Evolutionary conservation across 1,140 invertebrate species (phyloP).

Genomic region (Ephestia elutella): DNA sequence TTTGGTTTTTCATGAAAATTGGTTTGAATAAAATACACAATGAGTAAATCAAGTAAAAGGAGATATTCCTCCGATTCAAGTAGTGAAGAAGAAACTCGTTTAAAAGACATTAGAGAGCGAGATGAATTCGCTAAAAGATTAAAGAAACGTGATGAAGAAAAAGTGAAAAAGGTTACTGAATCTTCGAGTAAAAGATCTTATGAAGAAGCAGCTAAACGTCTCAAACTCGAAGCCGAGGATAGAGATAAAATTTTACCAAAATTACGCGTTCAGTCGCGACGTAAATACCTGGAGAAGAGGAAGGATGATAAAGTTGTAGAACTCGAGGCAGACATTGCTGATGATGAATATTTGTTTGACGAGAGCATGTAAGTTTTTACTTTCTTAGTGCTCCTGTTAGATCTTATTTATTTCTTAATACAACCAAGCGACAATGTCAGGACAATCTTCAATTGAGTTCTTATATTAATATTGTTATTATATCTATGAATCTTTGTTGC

Average conservation of each 20-base stretch:
- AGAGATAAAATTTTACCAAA: slow-evolving; percentile 90
- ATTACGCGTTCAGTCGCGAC: slow-evolving; percentile 90
- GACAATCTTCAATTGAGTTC: slow-evolving; percentile 8
- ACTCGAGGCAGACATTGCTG: slow-evolving; percentile 94
- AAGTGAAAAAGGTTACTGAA: slow-evolving; percentile 87
- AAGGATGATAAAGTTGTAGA: slow-evolving; percentile 98
- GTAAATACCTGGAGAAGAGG: slow-evolving; percentile 95
- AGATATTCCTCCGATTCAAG: slow-evolving; percentile 75
- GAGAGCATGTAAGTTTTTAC: slow-evolving; percentile 82
- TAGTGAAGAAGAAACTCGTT: slow-evolving; percentile 80
- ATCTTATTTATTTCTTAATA: not conserved
- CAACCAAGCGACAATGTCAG: no score
- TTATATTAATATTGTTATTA: slow-evolving; percentile 9
- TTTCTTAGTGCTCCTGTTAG: not conserved
- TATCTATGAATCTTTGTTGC: slow-evolving; percentile 32
- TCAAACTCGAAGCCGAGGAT: slow-evolving; percentile 91
- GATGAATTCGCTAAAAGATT: slow-evolving; percentile 95
- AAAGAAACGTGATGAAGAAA: slow-evolving; percentile 92
- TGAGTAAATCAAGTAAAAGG: slow-evolving; percentile 66
- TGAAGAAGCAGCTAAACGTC: slow-evolving; percentile 93
- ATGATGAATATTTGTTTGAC: slow-evolving; percentile 97
- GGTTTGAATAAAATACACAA: slow-evolving; percentile 11
- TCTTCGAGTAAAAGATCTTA: slow-evolving; percentile 84
- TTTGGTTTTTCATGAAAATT: no score
- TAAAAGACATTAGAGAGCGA: slow-evolving; percentile 90